Percentiles rank a stretch among this genome's conserved stretches.
Conservation (phyloP, 2,888 invertebrate genomes). For the Biston betularia region DNA sequence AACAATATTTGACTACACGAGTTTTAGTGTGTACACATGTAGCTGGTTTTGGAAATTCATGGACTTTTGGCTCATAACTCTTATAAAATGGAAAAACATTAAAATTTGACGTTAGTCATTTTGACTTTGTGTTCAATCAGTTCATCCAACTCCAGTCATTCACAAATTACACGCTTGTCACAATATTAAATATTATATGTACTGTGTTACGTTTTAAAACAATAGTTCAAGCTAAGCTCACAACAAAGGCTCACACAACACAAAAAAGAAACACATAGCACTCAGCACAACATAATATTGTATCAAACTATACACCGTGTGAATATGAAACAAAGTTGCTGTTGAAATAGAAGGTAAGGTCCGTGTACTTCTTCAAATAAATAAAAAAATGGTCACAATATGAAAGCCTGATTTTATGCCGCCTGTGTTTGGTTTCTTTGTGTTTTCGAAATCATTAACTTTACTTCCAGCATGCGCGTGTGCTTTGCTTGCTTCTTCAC, state of each 20-base stretch:
- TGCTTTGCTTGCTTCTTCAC: constrained; percentile 53
- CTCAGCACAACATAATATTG: constrained; percentile 36
- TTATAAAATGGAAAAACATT: neutral
- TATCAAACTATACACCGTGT: constrained; percentile 10
- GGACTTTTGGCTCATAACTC: constrained; percentile 12
- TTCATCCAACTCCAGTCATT: constrained; percentile 41
- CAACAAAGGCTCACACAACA: constrained; percentile 29
- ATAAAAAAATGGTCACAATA: constrained; percentile 9
- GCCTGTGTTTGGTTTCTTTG: constrained; percentile 27
- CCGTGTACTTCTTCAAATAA: neutral
- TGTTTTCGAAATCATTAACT: constrained; percentile 29
- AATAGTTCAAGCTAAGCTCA: constrained; percentile 50
- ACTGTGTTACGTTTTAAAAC: constrained; percentile 30
- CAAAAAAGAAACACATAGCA: constrained; percentile 36
- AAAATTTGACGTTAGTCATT: constrained; percentile 7
- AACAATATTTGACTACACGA: constrained; percentile 61
- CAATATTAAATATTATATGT: constrained; percentile 28
- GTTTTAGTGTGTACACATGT: constrained; percentile 63
- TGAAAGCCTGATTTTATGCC: constrained; percentile 6
- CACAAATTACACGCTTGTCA: constrained; percentile 43
- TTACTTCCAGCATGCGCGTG: constrained; percentile 36
- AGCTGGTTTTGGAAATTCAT: constrained; percentile 60
- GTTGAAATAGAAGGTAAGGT: neutral
- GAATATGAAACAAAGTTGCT: neutral
- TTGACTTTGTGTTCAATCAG: neutral